Evolutionary conservation across 2,113 vertebrate genomes (phyloP).

Genomic region (Gasterosteus nipponicus): DNA sequence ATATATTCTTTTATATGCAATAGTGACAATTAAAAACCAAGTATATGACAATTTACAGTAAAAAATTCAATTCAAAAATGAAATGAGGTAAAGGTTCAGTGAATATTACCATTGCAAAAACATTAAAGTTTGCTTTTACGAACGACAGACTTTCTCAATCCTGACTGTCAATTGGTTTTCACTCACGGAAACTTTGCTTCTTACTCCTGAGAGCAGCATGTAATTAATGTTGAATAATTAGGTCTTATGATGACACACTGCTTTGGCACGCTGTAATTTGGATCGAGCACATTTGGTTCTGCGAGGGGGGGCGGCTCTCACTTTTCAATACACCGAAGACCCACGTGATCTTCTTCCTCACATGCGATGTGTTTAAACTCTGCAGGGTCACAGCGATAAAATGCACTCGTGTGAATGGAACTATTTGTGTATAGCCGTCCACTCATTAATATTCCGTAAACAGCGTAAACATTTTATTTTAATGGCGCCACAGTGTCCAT

Average conservation of each 20-base stretch:
- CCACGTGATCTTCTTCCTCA: slow-evolving; percentile 1
- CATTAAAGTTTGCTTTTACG: not conserved
- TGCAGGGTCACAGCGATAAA: not conserved
- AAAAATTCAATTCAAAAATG: not conserved
- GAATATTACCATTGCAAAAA: too few species aligned
- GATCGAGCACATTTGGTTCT: not conserved
- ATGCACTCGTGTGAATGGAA: not conserved
- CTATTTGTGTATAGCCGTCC: not conserved
- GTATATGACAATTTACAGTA: not conserved
- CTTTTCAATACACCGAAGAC: slow-evolving; percentile 8
- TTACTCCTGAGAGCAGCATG: not conserved
- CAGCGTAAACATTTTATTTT: not conserved
- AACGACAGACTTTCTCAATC: not conserved
- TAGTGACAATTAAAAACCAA: not conserved
- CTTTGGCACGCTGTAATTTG: slow-evolving; percentile 30
- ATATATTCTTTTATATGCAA: not conserved
- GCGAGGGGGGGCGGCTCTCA: not conserved
- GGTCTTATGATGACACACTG: slow-evolving; percentile 33
- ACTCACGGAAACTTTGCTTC: slow-evolving; percentile 7
- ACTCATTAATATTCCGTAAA: not conserved
- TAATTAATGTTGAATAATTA: slow-evolving; percentile 45
- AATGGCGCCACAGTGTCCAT: not conserved
- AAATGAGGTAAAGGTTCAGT: too few species aligned
- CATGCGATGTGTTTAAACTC: not conserved
- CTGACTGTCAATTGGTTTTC: not conserved